These are phyloP conservation scores for Callitettix versicolor DNA, from an alignment of 1,140 invertebrate species.

Conservation along the genomic window DNA sequence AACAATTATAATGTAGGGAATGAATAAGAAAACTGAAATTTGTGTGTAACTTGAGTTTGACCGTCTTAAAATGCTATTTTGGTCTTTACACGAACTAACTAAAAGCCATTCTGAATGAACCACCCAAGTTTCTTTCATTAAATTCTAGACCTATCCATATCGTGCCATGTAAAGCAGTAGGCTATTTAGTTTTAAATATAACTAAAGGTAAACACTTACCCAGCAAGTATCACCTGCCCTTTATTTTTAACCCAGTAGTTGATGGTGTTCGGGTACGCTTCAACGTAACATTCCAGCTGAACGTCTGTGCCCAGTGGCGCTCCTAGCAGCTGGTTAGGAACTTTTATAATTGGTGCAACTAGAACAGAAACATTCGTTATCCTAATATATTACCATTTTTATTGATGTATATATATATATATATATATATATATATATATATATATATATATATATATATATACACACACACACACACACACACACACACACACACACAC, in stretches of 20 bases:
- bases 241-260: conserved; percentile 77
- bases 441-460: conserved; percentile 27
- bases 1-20: too few species aligned
- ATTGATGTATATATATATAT: conserved; percentile 14
- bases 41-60: too few species aligned
- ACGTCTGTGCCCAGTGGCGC: conserved; percentile 79
- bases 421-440: conserved; percentile 21
- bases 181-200: too few species aligned
- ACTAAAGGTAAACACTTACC: conserved; percentile 41
- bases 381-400: not conserved
- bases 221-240: conserved; percentile 64
- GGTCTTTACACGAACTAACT: too few species aligned
- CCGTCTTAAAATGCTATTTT: too few species aligned
- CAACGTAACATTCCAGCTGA: conserved; percentile 77
- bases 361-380: conserved; percentile 39
- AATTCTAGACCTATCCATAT: too few species aligned
- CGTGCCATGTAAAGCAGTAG: too few species aligned
- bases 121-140: too few species aligned
- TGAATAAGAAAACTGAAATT: too few species aligned
- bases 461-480: conserved; percentile 9
- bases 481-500: not conserved
- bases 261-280: conserved; percentile 78
- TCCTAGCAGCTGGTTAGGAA: conserved; percentile 78
- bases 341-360: conserved; percentile 81
- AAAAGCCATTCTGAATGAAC: too few species aligned